Evolutionary conservation across 2,797 vertebrate genomes (phyloP), one percentile per base, ranked within the genome.

Genomic region (Poecilia wingei): DNA sequence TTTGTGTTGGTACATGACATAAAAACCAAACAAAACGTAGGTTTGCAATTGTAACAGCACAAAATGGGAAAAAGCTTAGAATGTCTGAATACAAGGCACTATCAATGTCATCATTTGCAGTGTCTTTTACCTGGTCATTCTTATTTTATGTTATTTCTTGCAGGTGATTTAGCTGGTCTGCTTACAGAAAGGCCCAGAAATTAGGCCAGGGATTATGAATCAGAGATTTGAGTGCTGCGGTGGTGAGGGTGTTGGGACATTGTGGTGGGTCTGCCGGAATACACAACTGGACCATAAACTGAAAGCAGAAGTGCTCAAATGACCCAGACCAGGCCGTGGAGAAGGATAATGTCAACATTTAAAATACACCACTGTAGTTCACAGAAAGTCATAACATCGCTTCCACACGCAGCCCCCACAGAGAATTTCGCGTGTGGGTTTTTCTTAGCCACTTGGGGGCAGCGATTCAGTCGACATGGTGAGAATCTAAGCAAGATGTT

Each of bases 241-340:
- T 79, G 75, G 77, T 88, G 77, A 84, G 87, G 83, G 59, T 25
- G n/a, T 77, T 77, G 73, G 82, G 70, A 76, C 22, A 31, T 74
- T 80, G 43, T 28, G 20, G 61, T 10, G 51, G 41, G 46, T 82
- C 80, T 80, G 82, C 82, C 77, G 83, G 86, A 82, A 89, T 49
- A 75, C 51, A 72, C 55, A 22, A 31, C 49, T 73, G 73, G 80
- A 78, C 74, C 82, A 28, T 85, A 80, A 91, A 91, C 81, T 55
- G 73, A 61, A 84, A 79, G 81, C 72, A 84, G 36, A 80, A 88
- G 72, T 76, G 84, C 75, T 74, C 70, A 81, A 68, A 85, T 78
- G 84, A 86, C 53, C 66, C 22, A 70, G 68, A 66, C 76, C 18
- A 22, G 82, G 46, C 80, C 79, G 83, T 80, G 53, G 84, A 80